Evolutionary conservation across 2,888 invertebrate species (phyloP).

Genomic region (Dryadula phaetusa): DNA sequence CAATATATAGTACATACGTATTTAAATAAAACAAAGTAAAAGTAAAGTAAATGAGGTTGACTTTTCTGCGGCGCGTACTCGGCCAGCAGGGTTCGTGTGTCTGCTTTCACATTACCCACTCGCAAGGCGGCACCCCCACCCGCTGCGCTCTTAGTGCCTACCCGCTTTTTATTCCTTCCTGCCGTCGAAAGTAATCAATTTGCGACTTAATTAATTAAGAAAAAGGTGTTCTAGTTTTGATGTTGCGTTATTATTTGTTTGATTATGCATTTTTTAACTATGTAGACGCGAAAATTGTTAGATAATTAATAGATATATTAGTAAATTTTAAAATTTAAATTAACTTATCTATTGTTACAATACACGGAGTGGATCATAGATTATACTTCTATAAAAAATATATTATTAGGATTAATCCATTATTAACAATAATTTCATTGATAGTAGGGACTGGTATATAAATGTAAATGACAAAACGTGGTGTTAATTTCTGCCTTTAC

Average conservation of each 20-base stretch:
- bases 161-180: conserved; percentile 81
- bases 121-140: conserved; percentile 76
- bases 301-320: background rate
- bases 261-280: background rate
- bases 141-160: conserved; percentile 72
- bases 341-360: background rate
- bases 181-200: conserved; percentile 83
- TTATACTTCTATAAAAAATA: too few relatives aligned
- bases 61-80: conserved; percentile 66
- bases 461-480: too few relatives aligned
- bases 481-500: too few relatives aligned
- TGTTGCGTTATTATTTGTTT: conserved; percentile 13
- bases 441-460: too few relatives aligned
- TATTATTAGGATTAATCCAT: too few relatives aligned
- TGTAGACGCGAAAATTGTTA: background rate
- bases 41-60: conserved; percentile 33
- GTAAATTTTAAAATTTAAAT: background rate
- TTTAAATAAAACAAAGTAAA: conserved; percentile 17
- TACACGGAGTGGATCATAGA: too few relatives aligned
- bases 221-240: conserved; percentile 61
- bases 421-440: too few relatives aligned
- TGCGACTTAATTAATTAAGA: conserved; percentile 83
- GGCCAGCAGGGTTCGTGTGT: conserved; percentile 82
- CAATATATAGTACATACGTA: background rate
- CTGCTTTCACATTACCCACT: conserved; percentile 84